Conservation (phyloP, 2,888 invertebrate species). For the Drosophila picticornis region DNA sequence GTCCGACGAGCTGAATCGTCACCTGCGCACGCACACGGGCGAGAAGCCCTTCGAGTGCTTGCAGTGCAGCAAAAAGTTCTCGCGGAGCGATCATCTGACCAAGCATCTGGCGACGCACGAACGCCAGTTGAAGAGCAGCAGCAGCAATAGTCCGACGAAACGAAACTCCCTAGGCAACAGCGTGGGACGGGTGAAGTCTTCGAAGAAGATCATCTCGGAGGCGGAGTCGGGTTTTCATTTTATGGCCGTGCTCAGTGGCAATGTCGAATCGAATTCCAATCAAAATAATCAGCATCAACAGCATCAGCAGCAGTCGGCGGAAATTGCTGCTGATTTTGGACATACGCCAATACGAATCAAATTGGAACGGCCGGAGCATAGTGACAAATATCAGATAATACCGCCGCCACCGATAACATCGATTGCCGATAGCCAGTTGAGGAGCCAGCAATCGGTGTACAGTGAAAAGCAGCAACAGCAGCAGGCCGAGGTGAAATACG, state of each 20-base stretch:
- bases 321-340: constrained; percentile 23
- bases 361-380: constrained; percentile 70
- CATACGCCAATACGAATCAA: constrained; percentile 73
- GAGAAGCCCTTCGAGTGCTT: constrained; percentile 83
- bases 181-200: constrained; percentile 37
- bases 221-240: constrained; percentile 72
- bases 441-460: constrained; percentile 41
- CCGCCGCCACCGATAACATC: constrained; percentile 16
- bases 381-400: constrained; percentile 70
- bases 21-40: constrained; percentile 82
- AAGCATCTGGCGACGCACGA: constrained; percentile 83
- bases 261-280: constrained; percentile 27
- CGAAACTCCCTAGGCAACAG: constrained; percentile 31
- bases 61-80: constrained; percentile 83
- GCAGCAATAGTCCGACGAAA: constrained; percentile 46
- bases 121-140: constrained; percentile 69
- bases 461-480: constrained; percentile 46
- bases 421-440: constrained; percentile 48
- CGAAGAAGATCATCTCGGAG: constrained; percentile 47
- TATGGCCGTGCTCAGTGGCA: constrained; percentile 66
- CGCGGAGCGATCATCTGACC: constrained; percentile 83
- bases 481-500: constrained; percentile 66
- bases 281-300: constrained; percentile 52
- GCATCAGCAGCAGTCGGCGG: constrained; percentile 30
- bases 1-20: constrained; percentile 83